Percentiles rank a stretch among this genome's conserved stretches.
Evolutionary conservation across 2,888 invertebrate genomes (phyloP).

Genomic region (Penaeus monodon): DNA sequence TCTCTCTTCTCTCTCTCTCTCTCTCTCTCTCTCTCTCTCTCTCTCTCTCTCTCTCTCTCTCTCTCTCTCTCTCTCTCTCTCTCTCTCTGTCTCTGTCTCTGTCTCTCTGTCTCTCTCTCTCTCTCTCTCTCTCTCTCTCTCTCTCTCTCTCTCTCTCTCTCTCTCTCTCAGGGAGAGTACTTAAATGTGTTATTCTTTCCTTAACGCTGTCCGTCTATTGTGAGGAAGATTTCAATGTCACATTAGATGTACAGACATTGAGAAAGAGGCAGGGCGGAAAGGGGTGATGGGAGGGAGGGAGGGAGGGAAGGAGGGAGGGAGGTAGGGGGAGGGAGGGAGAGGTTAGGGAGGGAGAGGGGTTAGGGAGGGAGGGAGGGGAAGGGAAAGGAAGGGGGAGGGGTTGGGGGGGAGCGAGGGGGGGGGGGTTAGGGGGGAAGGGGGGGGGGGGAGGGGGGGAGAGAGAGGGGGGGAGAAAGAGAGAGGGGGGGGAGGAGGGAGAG

Average conservation of each 20-base stretch:
- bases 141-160: not conserved
- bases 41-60: not conserved
- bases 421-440: conserved; percentile 3
- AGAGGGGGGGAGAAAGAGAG: not conserved
- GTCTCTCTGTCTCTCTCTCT: not conserved
- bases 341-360: not conserved
- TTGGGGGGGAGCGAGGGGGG: conserved; percentile 31
- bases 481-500: not conserved
- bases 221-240: not conserved
- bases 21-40: conserved; percentile 11
- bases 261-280: too few relatives aligned
- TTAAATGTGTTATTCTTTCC: not conserved
- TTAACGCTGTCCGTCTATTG: not conserved
- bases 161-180: not conserved
- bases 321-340: not conserved
- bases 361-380: not conserved
- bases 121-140: conserved; percentile 3
- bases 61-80: not conserved
- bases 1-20: not conserved
- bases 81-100: not conserved
- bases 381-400: not conserved
- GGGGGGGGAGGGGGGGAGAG: conserved; percentile 11
- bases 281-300: not conserved
- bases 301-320: not conserved
- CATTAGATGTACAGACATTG: too few relatives aligned